Conservation (phyloP, 2,888 invertebrate genomes). For the Cecidostiba fungosa region DNA sequence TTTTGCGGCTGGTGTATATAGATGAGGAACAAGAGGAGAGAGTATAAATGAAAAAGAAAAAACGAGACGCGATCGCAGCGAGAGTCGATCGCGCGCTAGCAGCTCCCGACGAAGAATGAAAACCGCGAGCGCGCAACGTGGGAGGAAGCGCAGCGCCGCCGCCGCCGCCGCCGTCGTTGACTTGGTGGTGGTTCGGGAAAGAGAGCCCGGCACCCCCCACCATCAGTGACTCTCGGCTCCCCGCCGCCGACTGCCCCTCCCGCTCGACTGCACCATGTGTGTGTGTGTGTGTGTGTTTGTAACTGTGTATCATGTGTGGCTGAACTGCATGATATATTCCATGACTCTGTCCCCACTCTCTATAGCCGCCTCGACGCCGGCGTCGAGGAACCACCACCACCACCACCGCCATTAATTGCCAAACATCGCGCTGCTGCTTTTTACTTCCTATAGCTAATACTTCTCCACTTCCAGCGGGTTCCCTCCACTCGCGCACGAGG, state of each 20-base stretch:
- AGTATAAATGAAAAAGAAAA: not conserved
- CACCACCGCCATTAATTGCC: constrained; percentile 21
- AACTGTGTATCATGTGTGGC: too few species aligned
- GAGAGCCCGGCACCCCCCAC: constrained; percentile 3
- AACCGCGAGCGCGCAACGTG: constrained; percentile 31
- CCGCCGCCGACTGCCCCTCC: not conserved
- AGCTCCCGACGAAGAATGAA: constrained; percentile 42
- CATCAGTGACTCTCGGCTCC: not conserved
- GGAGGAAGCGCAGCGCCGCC: constrained; percentile 37
- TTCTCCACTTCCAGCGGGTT: not conserved
- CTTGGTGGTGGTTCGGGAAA: constrained; percentile 2
- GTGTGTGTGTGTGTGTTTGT: too few species aligned
- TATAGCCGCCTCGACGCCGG: not conserved
- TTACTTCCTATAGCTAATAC: not conserved
- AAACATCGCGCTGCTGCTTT: constrained; percentile 14
- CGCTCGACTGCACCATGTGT: not conserved
- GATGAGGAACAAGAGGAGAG: too few species aligned
- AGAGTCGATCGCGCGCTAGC: constrained; percentile 15
- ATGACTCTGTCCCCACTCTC: not conserved
- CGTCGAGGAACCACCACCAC: constrained; percentile 22
- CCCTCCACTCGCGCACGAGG: not conserved
- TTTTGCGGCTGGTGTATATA: too few species aligned
- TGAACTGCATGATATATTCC: not conserved
- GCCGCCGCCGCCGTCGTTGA: not conserved
- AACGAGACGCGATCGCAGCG: not conserved